Conservation (phyloP, 2,888 invertebrate species). For the Plagodis dolabraria region DNA sequence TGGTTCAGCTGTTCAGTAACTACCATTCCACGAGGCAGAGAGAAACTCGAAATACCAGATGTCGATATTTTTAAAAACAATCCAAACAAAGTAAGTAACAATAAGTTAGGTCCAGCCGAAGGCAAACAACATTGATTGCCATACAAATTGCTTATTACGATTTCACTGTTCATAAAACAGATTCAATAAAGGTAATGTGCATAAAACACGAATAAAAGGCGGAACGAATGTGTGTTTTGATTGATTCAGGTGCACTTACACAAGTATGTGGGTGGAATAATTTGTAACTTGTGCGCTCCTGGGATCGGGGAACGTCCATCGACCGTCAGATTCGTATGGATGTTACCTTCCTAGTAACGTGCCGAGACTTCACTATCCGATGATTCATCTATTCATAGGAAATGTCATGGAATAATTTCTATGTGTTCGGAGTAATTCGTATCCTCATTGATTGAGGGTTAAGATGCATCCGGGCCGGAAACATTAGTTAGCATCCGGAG, state of each 20-base stretch:
- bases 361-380: slow-evolving; percentile 1
- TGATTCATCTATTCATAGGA: slow-evolving; percentile 13
- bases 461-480: slow-evolving; percentile 6
- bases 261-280: slow-evolving; percentile 82
- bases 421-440: slow-evolving; percentile 1
- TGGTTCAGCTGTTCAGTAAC: too few species aligned
- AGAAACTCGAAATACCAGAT: too few species aligned
- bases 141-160: slow-evolving; percentile 50
- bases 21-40: too few species aligned
- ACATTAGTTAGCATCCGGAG: slow-evolving; percentile 2
- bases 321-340: slow-evolving; percentile 52
- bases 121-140: slow-evolving; percentile 34
- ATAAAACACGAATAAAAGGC: slow-evolving; percentile 68
- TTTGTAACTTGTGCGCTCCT: slow-evolving; percentile 74
- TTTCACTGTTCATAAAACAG: slow-evolving; percentile 62
- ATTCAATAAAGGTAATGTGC: slow-evolving; percentile 66
- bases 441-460: slow-evolving; percentile 7
- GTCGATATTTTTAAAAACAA: slow-evolving; percentile 1
- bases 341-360: slow-evolving; percentile 28
- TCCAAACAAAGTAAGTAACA: slow-evolving; percentile 33
- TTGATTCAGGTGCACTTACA: slow-evolving; percentile 82
- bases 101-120: slow-evolving; percentile 11
- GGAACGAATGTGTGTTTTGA: slow-evolving; percentile 71
- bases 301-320: slow-evolving; percentile 46
- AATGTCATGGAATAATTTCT: background rate